Conservation (phyloP, 30 jellyfish, hydroid and myxozoan species). For the Hydractinia symbiolongicarpus region DNA sequence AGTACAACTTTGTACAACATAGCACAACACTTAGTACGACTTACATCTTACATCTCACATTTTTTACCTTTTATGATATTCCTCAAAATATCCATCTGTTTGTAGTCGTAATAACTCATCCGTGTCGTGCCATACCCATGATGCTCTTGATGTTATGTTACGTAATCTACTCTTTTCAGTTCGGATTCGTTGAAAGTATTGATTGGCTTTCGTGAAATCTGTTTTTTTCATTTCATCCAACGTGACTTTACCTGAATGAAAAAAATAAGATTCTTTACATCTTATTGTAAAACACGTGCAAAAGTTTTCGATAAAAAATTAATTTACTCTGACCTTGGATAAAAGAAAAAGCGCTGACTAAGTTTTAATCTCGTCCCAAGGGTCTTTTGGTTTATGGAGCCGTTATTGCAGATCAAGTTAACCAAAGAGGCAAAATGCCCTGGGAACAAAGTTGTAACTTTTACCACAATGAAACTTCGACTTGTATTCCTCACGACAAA, state of each 20-base stretch:
- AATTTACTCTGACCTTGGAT: no score
- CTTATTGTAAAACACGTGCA: no score
- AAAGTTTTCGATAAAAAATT: not conserved
- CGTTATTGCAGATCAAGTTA: no score
- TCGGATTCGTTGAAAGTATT: slow-evolving; percentile 36
- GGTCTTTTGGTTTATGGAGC: no score
- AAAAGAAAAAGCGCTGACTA: no score
- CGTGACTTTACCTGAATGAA: slow-evolving; percentile 51
- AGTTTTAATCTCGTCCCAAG: no score
- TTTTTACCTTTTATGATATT: slow-evolving; percentile 69
- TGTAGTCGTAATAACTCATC: slow-evolving; percentile 70
- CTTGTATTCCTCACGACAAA: no score
- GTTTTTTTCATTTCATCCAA: slow-evolving; percentile 60
- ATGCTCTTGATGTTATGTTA: slow-evolving; percentile 36
- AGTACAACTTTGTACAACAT: no score
- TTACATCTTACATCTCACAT: not conserved
- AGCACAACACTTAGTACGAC: no score
- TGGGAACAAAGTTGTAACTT: no score
- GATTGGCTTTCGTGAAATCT: slow-evolving; percentile 52
- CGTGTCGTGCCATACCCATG: slow-evolving; percentile 94
- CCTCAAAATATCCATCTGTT: slow-evolving; percentile 65
- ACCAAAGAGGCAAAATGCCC: no score
- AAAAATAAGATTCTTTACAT: not conserved
- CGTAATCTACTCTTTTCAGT: slow-evolving; percentile 42
- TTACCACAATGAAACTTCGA: no score